Conservation (phyloP, 1,140 invertebrate genomes). For the Drosophila rhopaloa region DNA sequence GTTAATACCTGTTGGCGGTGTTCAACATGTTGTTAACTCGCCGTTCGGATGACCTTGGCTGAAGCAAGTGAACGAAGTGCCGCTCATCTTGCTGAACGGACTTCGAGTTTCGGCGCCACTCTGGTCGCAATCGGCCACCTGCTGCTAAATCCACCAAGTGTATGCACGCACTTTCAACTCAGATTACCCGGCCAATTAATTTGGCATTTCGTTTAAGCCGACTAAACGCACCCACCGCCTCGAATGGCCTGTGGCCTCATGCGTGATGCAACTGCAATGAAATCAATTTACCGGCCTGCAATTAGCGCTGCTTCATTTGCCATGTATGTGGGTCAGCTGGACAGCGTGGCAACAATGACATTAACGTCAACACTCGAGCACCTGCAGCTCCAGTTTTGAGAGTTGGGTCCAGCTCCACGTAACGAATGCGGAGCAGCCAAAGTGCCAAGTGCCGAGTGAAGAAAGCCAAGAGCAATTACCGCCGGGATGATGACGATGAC, state of each 20-base stretch:
- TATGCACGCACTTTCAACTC: constrained; percentile 46
- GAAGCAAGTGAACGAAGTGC: constrained; percentile 19
- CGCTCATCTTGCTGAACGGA: constrained; percentile 34
- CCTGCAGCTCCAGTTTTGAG: constrained; percentile 18
- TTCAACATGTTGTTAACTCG: constrained; percentile 58
- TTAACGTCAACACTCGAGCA: constrained; percentile 68
- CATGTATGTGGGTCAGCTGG: constrained; percentile 68
- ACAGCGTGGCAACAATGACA: constrained; percentile 68
- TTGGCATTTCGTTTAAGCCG: constrained; percentile 55
- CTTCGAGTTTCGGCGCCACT: constrained; percentile 24
- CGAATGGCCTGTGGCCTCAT: constrained; percentile 39
- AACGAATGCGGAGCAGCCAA: constrained; percentile 61
- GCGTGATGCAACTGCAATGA: constrained; percentile 66
- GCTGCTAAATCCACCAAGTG: constrained; percentile 37
- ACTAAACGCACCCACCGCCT: constrained; percentile 42
- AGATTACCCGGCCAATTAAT: constrained; percentile 62
- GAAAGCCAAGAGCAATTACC: constrained; percentile 63
- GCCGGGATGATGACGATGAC: constrained; percentile 55
- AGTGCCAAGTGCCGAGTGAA: constrained; percentile 25
- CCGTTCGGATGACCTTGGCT: constrained; percentile 41
- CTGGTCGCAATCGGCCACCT: constrained; percentile 44
- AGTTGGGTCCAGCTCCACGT: constrained; percentile 34
- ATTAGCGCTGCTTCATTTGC: constrained; percentile 69
- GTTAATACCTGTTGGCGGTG: constrained; percentile 52
- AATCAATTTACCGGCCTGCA: constrained; percentile 65